phyloP scores from a whole-genome alignment of 2,888 invertebrate species.

The Sarcophaga caerulescens region DNA sequence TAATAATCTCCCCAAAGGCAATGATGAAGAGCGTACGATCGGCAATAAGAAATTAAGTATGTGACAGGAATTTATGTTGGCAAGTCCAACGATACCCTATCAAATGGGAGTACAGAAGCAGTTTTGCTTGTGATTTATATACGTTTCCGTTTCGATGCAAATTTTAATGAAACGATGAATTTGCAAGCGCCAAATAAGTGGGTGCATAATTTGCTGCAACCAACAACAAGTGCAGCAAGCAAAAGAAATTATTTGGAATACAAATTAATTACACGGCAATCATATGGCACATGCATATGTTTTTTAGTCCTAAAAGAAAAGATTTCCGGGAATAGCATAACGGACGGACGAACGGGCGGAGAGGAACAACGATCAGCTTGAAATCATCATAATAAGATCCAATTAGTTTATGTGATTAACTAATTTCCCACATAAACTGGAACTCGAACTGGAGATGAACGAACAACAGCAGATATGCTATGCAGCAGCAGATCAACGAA shows the following conservation, averaged over 20 bases:
- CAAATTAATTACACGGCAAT: constrained; percentile 64
- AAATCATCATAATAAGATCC: constrained; percentile 60
- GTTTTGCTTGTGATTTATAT: constrained; percentile 74
- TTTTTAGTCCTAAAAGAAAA: constrained; percentile 33
- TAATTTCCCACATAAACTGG: constrained; percentile 66
- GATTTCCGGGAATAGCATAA: constrained; percentile 62
- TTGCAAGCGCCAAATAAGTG: constrained; percentile 76
- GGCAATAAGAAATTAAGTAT: background rate
- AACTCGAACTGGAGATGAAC: background rate
- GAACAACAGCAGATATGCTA: background rate
- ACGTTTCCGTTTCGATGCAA: constrained; percentile 79
- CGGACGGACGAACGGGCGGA: background rate
- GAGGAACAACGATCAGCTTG: constrained; percentile 51
- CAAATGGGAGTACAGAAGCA: background rate
- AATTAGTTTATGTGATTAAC: constrained; percentile 68
- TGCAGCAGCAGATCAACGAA: constrained; percentile 32
- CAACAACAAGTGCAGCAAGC: background rate
- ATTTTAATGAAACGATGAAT: constrained; percentile 78
- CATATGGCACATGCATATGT: constrained; percentile 14
- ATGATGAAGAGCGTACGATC: constrained; percentile 14
- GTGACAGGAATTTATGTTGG: constrained; percentile 67
- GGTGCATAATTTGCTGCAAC: constrained; percentile 37
- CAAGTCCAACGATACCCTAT: constrained; percentile 48
- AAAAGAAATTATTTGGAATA: constrained; percentile 55
- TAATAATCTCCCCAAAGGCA: constrained; percentile 56